Percentiles rank a stretch among this genome's conserved stretches.
phyloP scores from a whole-genome alignment of 1,140 invertebrate genomes.

The Bicyclus anynana region DNA sequence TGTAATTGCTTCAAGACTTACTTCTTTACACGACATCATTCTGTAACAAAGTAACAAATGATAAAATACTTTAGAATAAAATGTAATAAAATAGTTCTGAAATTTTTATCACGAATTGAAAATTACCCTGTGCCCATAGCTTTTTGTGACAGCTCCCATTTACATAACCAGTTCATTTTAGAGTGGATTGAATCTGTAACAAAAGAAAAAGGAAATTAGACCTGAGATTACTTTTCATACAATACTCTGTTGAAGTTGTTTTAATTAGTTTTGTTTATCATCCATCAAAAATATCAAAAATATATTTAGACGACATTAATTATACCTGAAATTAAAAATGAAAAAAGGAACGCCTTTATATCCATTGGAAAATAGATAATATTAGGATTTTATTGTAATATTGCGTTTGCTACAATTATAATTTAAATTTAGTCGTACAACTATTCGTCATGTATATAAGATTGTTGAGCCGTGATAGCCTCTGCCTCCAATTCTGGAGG shows the following conservation, averaged over 20 bases:
- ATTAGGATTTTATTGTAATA: too few species aligned
- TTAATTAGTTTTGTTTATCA: too few species aligned
- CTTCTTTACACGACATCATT: conserved; percentile 43
- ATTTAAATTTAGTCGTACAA: too few species aligned
- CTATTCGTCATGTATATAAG: too few species aligned
- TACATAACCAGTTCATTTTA: conserved; percentile 47
- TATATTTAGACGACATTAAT: too few species aligned
- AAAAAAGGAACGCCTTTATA: too few species aligned
- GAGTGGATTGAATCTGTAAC: conserved; percentile 32
- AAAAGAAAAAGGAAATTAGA: conserved; percentile 23
- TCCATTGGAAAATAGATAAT: too few species aligned
- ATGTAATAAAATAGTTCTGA: not conserved
- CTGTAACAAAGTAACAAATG: conserved; percentile 52
- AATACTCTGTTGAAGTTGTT: not conserved
- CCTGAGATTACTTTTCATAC: not conserved
- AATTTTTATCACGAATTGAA: conserved; percentile 10
- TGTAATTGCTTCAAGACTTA: conserved; percentile 32
- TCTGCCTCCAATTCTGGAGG: too few species aligned
- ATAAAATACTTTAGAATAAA: conserved; percentile 28
- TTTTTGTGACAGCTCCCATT: conserved; percentile 41
- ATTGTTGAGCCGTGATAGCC: too few species aligned
- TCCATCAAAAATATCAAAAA: too few species aligned
- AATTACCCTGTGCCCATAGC: conserved; percentile 41
- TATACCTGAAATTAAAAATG: too few species aligned
- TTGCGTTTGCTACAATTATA: too few species aligned